phyloP scores from a whole-genome alignment of 2,888 invertebrate genomes.

The Trachelus stipa region DNA sequence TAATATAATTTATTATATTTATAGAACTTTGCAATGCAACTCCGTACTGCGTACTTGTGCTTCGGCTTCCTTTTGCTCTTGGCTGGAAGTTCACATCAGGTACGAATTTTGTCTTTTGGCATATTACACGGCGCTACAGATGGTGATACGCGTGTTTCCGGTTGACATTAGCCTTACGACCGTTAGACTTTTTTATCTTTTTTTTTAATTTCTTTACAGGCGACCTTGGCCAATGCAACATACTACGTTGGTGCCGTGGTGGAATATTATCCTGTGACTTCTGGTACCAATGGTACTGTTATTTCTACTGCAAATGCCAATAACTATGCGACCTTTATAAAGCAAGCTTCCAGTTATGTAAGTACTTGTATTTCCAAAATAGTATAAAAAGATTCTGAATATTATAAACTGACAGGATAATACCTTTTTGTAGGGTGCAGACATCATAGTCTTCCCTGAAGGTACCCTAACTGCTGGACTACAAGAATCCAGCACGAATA shows the following conservation, averaged over 20 bases:
- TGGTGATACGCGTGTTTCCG: neutral
- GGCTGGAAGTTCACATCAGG: conserved; percentile 1
- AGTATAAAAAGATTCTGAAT: conserved; percentile 6
- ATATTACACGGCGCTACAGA: neutral
- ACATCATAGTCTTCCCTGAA: conserved; percentile 85
- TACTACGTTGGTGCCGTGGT: conserved; percentile 75
- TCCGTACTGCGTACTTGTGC: neutral
- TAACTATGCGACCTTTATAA: conserved; percentile 65
- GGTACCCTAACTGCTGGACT: conserved; percentile 37
- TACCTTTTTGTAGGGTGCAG: conserved; percentile 68
- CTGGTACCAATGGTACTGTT: conserved; percentile 38
- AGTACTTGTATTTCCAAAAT: conserved; percentile 13
- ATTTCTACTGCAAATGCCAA: conserved; percentile 47
- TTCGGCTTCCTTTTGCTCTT: neutral
- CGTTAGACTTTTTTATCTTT: neutral
- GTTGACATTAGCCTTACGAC: neutral
- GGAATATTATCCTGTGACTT: conserved; percentile 70
- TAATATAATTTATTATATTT: neutral
- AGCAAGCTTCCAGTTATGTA: conserved; percentile 67
- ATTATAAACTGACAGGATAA: neutral
- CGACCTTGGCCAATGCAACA: conserved; percentile 20
- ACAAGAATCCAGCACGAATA: neutral
- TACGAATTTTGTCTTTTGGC: neutral
- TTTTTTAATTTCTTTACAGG: neutral
- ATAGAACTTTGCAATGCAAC: neutral